Percentiles rank a stretch among this genome's conserved stretches.
Conservation (phyloP, 2,888 invertebrate genomes). For the Hyppa rectilinea region DNA sequence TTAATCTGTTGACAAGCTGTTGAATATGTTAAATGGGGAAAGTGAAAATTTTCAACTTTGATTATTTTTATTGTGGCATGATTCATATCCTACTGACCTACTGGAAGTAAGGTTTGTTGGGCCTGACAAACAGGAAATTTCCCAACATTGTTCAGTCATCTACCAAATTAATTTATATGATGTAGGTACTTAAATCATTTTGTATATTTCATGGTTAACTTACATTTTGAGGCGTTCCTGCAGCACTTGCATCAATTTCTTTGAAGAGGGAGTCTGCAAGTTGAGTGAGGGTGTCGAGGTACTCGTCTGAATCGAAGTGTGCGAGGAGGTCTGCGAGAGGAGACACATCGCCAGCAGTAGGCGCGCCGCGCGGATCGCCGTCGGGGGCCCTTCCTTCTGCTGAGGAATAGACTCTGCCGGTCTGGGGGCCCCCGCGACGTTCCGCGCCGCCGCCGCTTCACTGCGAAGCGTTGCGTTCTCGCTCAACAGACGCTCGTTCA, state of each 20-base stretch:
- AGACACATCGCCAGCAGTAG: slow-evolving; percentile 95
- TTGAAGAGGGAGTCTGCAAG: slow-evolving; percentile 96
- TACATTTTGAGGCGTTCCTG: slow-evolving; percentile 92
- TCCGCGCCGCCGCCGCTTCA: slow-evolving; percentile 90
- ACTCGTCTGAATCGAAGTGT: slow-evolving; percentile 94
- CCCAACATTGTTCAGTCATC: neutral
- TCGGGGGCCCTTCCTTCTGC: slow-evolving; percentile 97
- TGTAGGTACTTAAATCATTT: neutral
- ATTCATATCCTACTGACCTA: slow-evolving; percentile 29
- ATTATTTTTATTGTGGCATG: slow-evolving; percentile 20
- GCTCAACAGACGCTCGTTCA: slow-evolving; percentile 92
- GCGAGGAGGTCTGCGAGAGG: slow-evolving; percentile 96
- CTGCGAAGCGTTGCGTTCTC: slow-evolving; percentile 92
- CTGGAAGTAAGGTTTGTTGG: slow-evolving; percentile 11
- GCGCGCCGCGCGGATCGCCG: slow-evolving; percentile 93
- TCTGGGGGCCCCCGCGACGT: slow-evolving; percentile 93
- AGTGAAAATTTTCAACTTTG: slow-evolving; percentile 2
- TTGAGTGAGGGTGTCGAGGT: slow-evolving; percentile 94
- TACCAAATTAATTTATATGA: neutral
- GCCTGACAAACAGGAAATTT: slow-evolving; percentile 28
- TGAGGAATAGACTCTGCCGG: slow-evolving; percentile 97
- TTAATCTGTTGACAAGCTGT: slow-evolving; percentile 9
- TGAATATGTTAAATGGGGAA: neutral
- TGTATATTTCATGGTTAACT: slow-evolving; percentile 65
- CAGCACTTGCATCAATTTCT: slow-evolving; percentile 93